Base-by-base conservation (phyloP, 2,888 invertebrate species). In the Drosophila pseudotalamancana region DNA sequence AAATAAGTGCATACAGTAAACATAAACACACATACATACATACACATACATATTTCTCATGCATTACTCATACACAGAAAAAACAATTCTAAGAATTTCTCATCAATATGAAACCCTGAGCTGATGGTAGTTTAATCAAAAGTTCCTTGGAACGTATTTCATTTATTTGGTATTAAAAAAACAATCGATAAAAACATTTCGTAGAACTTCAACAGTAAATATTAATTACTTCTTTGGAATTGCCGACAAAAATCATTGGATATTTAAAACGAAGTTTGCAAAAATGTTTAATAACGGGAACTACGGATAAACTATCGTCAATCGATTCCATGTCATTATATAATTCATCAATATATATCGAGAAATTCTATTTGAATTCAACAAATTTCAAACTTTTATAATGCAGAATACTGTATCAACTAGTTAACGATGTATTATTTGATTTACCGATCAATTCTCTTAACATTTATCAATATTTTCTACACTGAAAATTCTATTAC, bases 21-120 rank as follows among this genome's bases (percentile, higher is more conserved):
- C 49, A 62, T 43, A 67, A 62, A 48, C 59, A 64, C 42, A 66
- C 59, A 60, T 39, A 66, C 23, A 62, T 11, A 64, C 37, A 54
- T n/a, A 32, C n/a, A 61, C 21, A 49, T 21, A 59, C 27, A 70
- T 25, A 39, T 21, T 39, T 21, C 2, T 56, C 35, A 67, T 39
- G 39, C 43, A 64, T 43, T 40, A 6, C 14, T 43, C 39, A 43
- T 31, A 55, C 19, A 34, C 14, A 16, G 32, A 34, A 53, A 46
- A 53, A 48, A 60, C 54, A 48, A 21, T 25, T 25, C 11, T 8
- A 27, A 19, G 43, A 27, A 56, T 11, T 8, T 43, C 29, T 12
- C 18, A 18, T 39, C 18, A 9, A 23, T 6, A 25, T 5, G 18
- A 11, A 60, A n/a, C n/a, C 43, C 60, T 32, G 18, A 45, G 40